These are phyloP conservation scores for Eptesicus fuscus DNA, from an alignment of 2,113 vertebrate genomes.

Conservation along the genomic window DNA sequence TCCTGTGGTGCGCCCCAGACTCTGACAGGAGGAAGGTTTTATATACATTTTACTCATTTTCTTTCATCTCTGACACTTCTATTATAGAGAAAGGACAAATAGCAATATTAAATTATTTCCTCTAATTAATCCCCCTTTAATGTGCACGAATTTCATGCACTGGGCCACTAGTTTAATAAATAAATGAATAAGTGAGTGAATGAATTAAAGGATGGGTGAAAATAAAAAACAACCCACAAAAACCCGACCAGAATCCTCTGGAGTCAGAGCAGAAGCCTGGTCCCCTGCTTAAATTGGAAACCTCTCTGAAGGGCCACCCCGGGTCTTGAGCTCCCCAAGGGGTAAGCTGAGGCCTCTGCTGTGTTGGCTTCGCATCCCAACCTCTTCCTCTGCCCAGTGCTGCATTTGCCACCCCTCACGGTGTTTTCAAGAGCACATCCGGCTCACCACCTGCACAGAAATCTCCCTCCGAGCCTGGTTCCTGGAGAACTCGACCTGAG, in stretches of 20 bases:
- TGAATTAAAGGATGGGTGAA: neutral
- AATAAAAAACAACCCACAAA: neutral
- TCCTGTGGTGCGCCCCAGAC: no score
- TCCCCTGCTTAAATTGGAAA: neutral
- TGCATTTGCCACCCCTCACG: no score
- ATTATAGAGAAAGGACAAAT: no score
- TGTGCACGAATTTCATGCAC: no score
- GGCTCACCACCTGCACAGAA: neutral
- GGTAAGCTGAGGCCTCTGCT: neutral
- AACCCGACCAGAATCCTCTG: neutral
- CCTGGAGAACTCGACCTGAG: neutral
- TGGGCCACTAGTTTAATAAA: neutral
- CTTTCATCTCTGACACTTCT: no score
- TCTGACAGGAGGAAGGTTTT: no score
- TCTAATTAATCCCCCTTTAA: no score
- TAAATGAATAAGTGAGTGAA: neutral
- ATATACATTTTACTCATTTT: no score
- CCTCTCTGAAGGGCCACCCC: neutral
- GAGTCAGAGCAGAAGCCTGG: neutral
- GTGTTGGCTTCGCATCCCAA: fast-evolving
- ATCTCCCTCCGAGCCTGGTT: neutral
- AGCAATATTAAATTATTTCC: no score
- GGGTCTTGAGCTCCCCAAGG: neutral
- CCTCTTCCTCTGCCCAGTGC: neutral
- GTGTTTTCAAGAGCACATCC: neutral